phyloP scores from a whole-genome alignment of 1,140 invertebrate species.

The Acromyrmex echinatior region DNA sequence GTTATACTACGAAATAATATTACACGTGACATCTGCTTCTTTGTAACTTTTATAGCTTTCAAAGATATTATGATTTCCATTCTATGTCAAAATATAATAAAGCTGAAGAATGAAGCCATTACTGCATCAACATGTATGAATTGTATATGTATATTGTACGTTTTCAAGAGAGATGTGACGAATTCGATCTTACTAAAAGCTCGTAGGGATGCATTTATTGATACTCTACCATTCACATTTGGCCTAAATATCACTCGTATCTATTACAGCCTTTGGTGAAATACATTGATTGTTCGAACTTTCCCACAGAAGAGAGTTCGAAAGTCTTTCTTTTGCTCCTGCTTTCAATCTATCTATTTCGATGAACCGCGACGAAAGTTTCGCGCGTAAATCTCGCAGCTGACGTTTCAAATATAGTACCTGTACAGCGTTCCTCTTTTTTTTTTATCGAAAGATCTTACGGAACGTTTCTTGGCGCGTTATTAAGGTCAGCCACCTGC shows the following conservation, averaged over 20 bases:
- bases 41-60: constrained; percentile 35
- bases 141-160: neutral
- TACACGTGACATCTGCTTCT: constrained; percentile 11
- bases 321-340: constrained; percentile 45
- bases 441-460: constrained; percentile 39
- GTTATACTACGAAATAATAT: neutral
- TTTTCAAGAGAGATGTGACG: constrained; percentile 7
- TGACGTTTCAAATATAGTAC: constrained; percentile 67
- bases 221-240: constrained; percentile 27
- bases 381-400: constrained; percentile 59
- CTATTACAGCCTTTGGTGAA: constrained; percentile 57
- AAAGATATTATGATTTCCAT: neutral
- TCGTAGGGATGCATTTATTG: constrained; percentile 27
- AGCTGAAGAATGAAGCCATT: constrained; percentile 37
- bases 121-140: neutral
- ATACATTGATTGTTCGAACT: constrained; percentile 64
- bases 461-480: constrained; percentile 78
- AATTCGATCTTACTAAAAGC: constrained; percentile 25
- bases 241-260: constrained; percentile 48
- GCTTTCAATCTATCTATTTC: constrained; percentile 31
- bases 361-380: constrained; percentile 39
- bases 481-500: constrained; percentile 87
- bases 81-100: constrained; percentile 60
- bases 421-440: constrained; percentile 65
- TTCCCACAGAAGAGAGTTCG: constrained; percentile 68